Base-by-base conservation (phyloP, 2,113 vertebrate genomes). In the Eudyptes chrysolophus region DNA sequence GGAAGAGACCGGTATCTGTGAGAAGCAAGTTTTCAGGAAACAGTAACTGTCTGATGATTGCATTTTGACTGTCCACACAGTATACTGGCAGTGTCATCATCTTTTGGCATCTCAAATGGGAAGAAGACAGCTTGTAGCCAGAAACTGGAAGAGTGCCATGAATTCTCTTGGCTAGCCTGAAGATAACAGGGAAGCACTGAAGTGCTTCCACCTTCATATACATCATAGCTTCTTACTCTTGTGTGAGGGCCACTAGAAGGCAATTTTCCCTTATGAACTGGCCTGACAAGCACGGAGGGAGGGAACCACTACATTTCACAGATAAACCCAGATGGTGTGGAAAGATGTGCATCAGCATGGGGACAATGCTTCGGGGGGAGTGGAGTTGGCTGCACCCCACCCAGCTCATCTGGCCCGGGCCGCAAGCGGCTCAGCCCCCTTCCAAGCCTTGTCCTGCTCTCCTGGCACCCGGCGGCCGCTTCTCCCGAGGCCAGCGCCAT, bases 1-100 rank as follows among this genome's bases (percentile, higher is more conserved):
- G 26, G 40, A 25, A 68, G 26, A 48, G 16, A 27, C 1, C 27
- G 2, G 34, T 0, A 13, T 2, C 16, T 3, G 18, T 0, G 46
- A 46, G 16, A 25, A 65, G 26, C 10, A 46, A 18, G 3, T 20
- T 54, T 27, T 7, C 14, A 19, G 38, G 5, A 1, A 25, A 3
- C 25, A 1, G 1, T 1, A 18, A 61, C 26, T 1, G 7, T 18
- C 7, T 3, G 24, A 13, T 24, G 13, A 27, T 26, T 27, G 38
- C 11, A 7, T 30, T 38, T 64, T 40, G 57, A 57, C 51, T 16
- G 34, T 13, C 36, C 11, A 1, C 7, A 3, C 25, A 9, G 25
- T 40, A 4, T 22, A 12, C 16, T 62, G 66, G 30, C 61, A 89
- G 17, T 2, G 26, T 40, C 30, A 12, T 22, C 22, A 11, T 20